Base-by-base conservation (phyloP, 2,113 vertebrate species). In the Illadopsis cleaveri region DNA sequence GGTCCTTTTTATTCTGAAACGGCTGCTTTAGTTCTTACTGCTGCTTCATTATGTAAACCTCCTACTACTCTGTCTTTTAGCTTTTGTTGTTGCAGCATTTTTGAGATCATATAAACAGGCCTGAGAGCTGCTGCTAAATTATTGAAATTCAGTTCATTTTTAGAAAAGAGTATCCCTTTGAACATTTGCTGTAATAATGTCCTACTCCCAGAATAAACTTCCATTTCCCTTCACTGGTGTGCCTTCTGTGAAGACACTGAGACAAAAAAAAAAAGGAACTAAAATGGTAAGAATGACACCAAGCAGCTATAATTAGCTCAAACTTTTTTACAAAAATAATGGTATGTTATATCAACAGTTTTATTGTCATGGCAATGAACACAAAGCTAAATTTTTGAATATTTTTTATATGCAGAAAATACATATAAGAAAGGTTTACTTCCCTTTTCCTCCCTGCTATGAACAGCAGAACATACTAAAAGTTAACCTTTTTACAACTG, bases 101-200 rank as follows among this genome's bases (percentile, higher is more conserved):
- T 44, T 90, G 48, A 64, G 50, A 84, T 82, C 35, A 60, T 37
- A 88, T 44, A 88, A 92, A 86, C 33, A 90, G 51, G 56, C 71
- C 50, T 37, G 13, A 93, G 64, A 92, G 69, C 44, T 82, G 45
- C 62, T 72, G 48, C 75, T 94, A 91, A 95, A 91, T 93, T 94
- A 94, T 6, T 96, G 70, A 94, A 93, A 80, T 95, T 73, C 15
- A 70, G 53, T 95, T 80, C 31, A 93, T 68, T 90, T 87, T 94
- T 89, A 89, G 83, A 96, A 93, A 71, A 76, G 68, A 89, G 27
- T 77, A 42, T 53, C 88, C 65, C 64, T 80, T 70, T 70, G 47
- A 94, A 95, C 21, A 47, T 91, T 92, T 65, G 35, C 60, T 54
- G 10, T 53, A 88, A 77, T 70, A 58, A 81, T 57, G 30, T 77